Base-by-base conservation (phyloP, 2,888 invertebrate genomes). In the Cephus rjabovi region DNA sequence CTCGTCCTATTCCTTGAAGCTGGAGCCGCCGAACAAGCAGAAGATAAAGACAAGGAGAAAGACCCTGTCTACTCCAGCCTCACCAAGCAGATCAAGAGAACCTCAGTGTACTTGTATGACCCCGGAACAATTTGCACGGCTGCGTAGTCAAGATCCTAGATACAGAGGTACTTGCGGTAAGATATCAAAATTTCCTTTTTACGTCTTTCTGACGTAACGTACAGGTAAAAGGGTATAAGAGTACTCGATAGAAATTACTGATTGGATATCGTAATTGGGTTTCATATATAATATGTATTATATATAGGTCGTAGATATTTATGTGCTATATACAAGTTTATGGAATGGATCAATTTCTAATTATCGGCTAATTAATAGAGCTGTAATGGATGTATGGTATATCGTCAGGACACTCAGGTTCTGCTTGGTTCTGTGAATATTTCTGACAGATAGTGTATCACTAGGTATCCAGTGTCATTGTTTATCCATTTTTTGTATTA, bases 51-150 rank as follows among this genome's bases (percentile, higher is more conserved):
- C 96, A 88, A 97, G 97, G 92, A 95, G 97, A 93, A 97, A 97
- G 93, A 97, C 97, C 75, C 93, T 97, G 86, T 98, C 98, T 89
- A 98, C 98, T 73, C 98, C 98, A 75, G 98, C 98, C 34, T 98
- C 98, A 84, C 98, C 98, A 77, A 97, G 97, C 89, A 94, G 96
- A 87, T 95, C 95, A 71, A 94, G 96, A 83, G 98, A 98, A 92
- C 97, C 97, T 73, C 98, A 98, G 91, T 98, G 98, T 93, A 98
- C 98, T 83, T 98, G 98, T 92, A 98, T 98, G 98, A 96, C 97
- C 79, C 96, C 97, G 86, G 98, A 98, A 92, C 98, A 98, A 92
- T 96, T 96, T 91, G 96, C 96, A 83, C 94, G 97, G 87, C 93
- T 98, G 85, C 94, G 97, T 89, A 95, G 95, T 80, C 97, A 97